Conservation (phyloP, 2,888 invertebrate species). For the Scaptomyza tumidula region DNA sequence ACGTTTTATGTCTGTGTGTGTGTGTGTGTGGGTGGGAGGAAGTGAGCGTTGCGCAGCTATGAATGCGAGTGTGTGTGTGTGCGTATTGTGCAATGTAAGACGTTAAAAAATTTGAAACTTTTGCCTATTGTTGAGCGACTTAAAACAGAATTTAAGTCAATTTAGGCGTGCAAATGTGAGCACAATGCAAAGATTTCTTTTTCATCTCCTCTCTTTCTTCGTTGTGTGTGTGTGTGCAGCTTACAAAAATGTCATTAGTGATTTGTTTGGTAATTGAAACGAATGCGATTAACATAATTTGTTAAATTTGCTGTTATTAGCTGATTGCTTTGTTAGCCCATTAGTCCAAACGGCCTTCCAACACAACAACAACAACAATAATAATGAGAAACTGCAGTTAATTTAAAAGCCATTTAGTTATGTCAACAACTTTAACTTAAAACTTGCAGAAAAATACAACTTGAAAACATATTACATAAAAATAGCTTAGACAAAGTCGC, state of each 20-base stretch:
- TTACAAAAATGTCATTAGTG: slow-evolving; percentile 49
- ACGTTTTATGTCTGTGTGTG: slow-evolving; percentile 14
- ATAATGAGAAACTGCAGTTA: slow-evolving; percentile 17
- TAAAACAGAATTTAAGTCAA: slow-evolving; percentile 66
- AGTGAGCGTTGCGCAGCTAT: slow-evolving; percentile 33
- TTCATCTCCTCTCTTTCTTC: slow-evolving; percentile 14
- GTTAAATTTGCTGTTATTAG: slow-evolving; percentile 68
- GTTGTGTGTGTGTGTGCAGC: slow-evolving; percentile 14
- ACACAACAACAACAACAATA: neutral
- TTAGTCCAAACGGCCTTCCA: slow-evolving; percentile 53
- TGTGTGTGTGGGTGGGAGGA: slow-evolving; percentile 47
- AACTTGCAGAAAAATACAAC: slow-evolving; percentile 36
- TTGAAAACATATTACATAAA: slow-evolving; percentile 44
- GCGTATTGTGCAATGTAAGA: slow-evolving; percentile 34
- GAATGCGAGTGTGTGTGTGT: neutral
- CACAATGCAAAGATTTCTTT: slow-evolving; percentile 50
- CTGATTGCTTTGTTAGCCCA: slow-evolving; percentile 65
- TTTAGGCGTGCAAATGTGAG: slow-evolving; percentile 59
- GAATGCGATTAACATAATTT: slow-evolving; percentile 82
- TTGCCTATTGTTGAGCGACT: slow-evolving; percentile 61
- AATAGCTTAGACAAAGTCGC: slow-evolving; percentile 28
- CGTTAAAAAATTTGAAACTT: slow-evolving; percentile 49
- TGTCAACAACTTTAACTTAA: slow-evolving; percentile 34
- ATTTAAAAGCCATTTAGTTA: slow-evolving; percentile 54
- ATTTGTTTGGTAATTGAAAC: slow-evolving; percentile 75